Base-by-base conservation (phyloP, 2,888 invertebrate genomes). In the Lycophotia porphyrea region DNA sequence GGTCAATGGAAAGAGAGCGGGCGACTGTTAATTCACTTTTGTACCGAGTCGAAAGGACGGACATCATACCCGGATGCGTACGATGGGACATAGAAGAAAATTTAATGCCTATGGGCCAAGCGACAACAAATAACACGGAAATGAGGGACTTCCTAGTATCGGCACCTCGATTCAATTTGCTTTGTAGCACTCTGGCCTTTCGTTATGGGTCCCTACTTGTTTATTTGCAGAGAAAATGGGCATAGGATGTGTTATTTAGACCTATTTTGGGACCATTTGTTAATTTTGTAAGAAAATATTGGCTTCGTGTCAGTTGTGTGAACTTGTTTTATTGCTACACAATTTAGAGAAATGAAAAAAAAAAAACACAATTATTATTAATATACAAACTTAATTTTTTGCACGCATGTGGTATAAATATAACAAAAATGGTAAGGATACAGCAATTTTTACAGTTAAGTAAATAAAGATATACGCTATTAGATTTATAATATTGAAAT, bases 81-180 rank as follows among this genome's bases (percentile, higher is more conserved):
- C 90, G 91, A 93, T 90, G 91, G 92, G 88, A 88, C 85, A 87
- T 83, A 91, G 90, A 93, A 93, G 92, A 94, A 94, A 94, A 94
- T 94, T 93, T 94, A 94, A 94, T 94, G 93, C 92, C 90, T 91
- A 91, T 90, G 83, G 91, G 90, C 86, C 89, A 91, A 88, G 89
- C 91, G 92, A 91, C 94, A 93, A 94, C 94, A 95, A 95, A 94
- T 94, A 93, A 82, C 90, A 92, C 92, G 95, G 95, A 95, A 95
- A 95, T 95, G 94, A 95, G 94, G 94, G 91, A 93, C 94, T 94
- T 95, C 95, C 95, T 91, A 89, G 92, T 91, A 94, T 95, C 91
- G 93, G 92, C 94, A 94, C 94, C 92, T 93, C 92, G 91, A 94
- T 94, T 92, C 94, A 93, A 95, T 95, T 95, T 93, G 88, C 94